Conservation (phyloP, 2,113 vertebrate genomes). For the Lamprologus callipterus region DNA sequence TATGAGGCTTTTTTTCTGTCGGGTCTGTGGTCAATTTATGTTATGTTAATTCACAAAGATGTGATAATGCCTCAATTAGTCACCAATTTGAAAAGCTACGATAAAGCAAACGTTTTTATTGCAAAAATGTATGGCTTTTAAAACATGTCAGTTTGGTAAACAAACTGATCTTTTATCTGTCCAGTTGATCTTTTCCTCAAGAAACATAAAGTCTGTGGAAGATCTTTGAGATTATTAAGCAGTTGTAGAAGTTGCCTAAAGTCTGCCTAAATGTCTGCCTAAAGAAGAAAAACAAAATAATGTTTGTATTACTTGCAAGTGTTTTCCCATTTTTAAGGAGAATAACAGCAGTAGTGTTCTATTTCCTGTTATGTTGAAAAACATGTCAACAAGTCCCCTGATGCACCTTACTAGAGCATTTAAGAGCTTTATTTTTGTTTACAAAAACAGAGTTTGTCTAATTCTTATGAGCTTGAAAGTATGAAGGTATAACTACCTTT, state of each 20-base stretch:
- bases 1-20: not conserved
- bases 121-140: not conserved
- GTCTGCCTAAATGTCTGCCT: accelerated
- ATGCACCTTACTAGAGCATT: not conserved
- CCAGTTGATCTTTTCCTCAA: not conserved
- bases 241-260: not conserved
- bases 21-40: not conserved
- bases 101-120: not conserved
- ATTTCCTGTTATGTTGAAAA: not conserved
- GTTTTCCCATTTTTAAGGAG: not conserved
- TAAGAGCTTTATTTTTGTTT: not conserved
- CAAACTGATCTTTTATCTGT: not conserved
- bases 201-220: not conserved
- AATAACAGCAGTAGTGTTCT: not conserved
- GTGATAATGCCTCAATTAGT: not conserved
- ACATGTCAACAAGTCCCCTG: not conserved
- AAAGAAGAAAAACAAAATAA: not conserved
- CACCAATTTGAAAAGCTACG: not conserved
- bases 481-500: not conserved
- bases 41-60: not conserved
- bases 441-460: not conserved
- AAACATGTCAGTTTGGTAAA: not conserved
- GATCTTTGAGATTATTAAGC: not conserved
- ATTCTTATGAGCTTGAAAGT: not conserved
- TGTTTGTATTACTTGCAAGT: not conserved